A percentile compares a stretch with the other conserved stretches of the same genome.
Evolutionary conservation across 2,113 vertebrate genomes (phyloP).

Genomic region (Pyrgilauda ruficollis): DNA sequence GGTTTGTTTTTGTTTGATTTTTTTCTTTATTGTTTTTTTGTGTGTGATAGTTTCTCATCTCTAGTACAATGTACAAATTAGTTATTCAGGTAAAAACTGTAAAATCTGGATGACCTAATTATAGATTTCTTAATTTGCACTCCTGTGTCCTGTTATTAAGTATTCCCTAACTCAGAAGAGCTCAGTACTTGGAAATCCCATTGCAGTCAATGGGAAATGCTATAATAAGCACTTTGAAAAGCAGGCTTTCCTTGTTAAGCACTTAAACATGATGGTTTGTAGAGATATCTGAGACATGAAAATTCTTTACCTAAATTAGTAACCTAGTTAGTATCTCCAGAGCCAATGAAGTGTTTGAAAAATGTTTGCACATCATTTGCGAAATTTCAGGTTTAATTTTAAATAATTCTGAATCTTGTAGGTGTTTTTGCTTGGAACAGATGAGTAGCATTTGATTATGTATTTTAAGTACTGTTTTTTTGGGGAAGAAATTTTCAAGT

Average conservation of each 20-base stretch:
- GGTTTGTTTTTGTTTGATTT: not conserved
- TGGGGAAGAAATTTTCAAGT: not conserved
- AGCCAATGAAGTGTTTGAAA: not conserved
- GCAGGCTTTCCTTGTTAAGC: not conserved
- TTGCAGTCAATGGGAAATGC: conserved; percentile 4
- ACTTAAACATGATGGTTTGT: not conserved
- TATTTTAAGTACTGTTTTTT: not conserved
- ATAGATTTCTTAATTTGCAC: not conserved
- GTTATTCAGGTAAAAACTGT: not conserved
- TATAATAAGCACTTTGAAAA: conserved; percentile 38
- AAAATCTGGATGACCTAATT: conserved; percentile 22
- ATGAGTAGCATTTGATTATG: not conserved
- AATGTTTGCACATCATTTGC: not conserved
- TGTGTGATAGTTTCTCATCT: not conserved
- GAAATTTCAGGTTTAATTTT: not conserved
- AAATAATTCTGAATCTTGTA: not conserved
- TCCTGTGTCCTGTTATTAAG: not conserved
- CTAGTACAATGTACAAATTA: not conserved
- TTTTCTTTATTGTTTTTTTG: not conserved
- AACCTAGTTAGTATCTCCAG: conserved; percentile 8
- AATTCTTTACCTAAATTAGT: conserved; percentile 14
- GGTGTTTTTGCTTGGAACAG: not conserved
- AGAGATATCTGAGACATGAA: not conserved
- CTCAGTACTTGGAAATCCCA: conserved; percentile 41
- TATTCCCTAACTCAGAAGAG: conserved; percentile 32